Evolutionary conservation across 1,140 invertebrate species (phyloP).

Genomic region (Drosophila bifasciata): DNA sequence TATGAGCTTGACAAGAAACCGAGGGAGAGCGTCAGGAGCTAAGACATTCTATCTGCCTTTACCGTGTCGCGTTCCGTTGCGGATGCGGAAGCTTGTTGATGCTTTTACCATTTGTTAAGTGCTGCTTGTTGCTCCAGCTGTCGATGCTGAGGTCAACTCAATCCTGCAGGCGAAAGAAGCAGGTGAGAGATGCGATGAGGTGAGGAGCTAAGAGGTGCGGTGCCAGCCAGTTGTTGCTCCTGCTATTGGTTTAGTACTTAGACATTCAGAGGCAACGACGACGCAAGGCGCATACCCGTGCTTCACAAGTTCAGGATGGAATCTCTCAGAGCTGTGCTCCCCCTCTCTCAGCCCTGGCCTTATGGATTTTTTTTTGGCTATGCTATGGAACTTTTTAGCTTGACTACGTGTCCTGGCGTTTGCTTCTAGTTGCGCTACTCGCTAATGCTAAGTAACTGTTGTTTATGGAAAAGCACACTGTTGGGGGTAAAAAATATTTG

Average conservation of each 20-base stretch:
- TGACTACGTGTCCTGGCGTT: constrained; percentile 72
- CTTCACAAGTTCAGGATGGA: constrained; percentile 48
- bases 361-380: constrained; percentile 12
- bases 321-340: constrained; percentile 2
- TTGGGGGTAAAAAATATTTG: constrained; percentile 1
- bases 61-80: constrained; percentile 67
- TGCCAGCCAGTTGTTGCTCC: constrained; percentile 52
- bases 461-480: constrained; percentile 57
- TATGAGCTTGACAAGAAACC: constrained; percentile 1
- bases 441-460: constrained; percentile 79
- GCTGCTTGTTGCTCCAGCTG: constrained; percentile 81
- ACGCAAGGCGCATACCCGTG: constrained; percentile 40
- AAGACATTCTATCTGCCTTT: constrained; percentile 77
- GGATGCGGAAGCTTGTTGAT: constrained; percentile 82
- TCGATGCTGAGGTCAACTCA: constrained; percentile 77
- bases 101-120: constrained; percentile 83
- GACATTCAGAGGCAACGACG: constrained; percentile 57
- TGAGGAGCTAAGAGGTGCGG: constrained; percentile 4
- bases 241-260: constrained; percentile 75
- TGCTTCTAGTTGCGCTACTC: constrained; percentile 71
- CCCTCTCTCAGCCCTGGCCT: constrained; percentile 34
- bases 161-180: constrained; percentile 64
- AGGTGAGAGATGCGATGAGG: constrained; percentile 36
- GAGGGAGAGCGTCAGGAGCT: constrained; percentile 44
- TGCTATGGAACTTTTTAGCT: constrained; percentile 66